These are phyloP conservation scores for Drosophila oshimai DNA, from an alignment of 1,140 invertebrate species.

Conservation along the genomic window DNA sequence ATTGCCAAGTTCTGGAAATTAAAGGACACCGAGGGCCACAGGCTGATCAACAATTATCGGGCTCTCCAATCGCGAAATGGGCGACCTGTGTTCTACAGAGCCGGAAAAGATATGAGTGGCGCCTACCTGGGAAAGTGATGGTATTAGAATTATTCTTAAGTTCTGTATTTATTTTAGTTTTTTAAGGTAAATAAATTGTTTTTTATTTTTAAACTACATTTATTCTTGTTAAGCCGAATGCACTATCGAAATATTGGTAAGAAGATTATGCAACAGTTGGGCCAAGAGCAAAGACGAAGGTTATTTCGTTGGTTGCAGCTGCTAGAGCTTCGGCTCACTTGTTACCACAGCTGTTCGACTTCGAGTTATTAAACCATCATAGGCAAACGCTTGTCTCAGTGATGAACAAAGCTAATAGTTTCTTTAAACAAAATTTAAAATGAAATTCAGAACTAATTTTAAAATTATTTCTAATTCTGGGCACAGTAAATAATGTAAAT, in stretches of 20 bases:
- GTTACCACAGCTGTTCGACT: constrained; percentile 8
- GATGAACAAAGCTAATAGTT: neutral
- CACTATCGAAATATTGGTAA: too few relatives aligned
- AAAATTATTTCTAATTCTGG: too few relatives aligned
- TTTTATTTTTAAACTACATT: neutral
- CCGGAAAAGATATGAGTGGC: constrained; percentile 1
- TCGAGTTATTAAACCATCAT: neutral
- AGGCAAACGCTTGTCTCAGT: neutral
- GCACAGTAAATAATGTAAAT: too few relatives aligned
- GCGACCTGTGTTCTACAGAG: constrained; percentile 84
- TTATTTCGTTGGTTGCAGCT: neutral
- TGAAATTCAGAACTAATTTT: neutral
- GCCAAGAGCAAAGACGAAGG: neutral
- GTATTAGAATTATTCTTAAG: neutral
- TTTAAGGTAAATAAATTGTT: neutral
- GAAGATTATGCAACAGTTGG: neutral
- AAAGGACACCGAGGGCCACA: constrained; percentile 25
- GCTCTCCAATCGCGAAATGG: constrained; percentile 83
- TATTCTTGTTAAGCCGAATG: too few relatives aligned
- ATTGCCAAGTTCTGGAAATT: constrained; percentile 82
- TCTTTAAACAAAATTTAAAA: neutral
- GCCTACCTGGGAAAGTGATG: constrained; percentile 20
- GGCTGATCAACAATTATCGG: constrained; percentile 49
- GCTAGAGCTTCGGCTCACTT: neutral
- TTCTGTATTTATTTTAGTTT: constrained; percentile 32